Percentiles rank a stretch among this genome's conserved stretches.
Evolutionary conservation across 1,140 invertebrate species (phyloP).

Genomic region (Cotesia vestalis): DNA sequence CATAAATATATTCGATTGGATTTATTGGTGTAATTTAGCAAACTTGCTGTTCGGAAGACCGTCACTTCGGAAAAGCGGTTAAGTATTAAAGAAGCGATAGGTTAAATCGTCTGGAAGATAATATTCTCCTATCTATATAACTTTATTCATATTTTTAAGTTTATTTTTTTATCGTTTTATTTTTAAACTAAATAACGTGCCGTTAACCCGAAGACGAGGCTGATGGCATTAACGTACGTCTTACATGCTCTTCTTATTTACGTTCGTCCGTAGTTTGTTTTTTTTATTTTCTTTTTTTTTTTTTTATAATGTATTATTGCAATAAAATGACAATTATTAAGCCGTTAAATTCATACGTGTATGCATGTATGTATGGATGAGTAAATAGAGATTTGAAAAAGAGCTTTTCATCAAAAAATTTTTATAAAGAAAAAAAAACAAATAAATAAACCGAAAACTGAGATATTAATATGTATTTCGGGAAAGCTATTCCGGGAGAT

Average conservation of each 20-base stretch:
- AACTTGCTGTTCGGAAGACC: neutral
- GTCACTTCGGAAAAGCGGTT: neutral
- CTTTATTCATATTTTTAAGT: conserved; percentile 21
- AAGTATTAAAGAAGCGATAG: neutral
- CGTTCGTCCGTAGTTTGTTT: neutral
- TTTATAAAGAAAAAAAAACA: too few species aligned
- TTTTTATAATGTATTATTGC: neutral
- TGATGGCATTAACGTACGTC: conserved; percentile 9
- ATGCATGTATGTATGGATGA: neutral
- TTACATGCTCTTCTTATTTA: neutral
- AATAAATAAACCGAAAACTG: too few species aligned
- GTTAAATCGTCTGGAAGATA: conserved; percentile 21
- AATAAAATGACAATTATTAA: neutral
- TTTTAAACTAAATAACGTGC: conserved; percentile 12
- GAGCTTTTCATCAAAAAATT: too few species aligned
- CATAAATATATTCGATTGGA: too few species aligned
- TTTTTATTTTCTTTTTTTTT: neutral
- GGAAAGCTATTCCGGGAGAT: too few species aligned
- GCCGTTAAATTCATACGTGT: neutral
- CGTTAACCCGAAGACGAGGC: conserved; percentile 19
- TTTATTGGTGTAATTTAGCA: conserved; percentile 24
- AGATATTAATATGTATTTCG: too few species aligned
- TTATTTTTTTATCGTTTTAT: conserved; percentile 10
- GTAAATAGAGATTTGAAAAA: neutral
- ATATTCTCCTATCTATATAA: conserved; percentile 1